Evolutionary conservation across 2,113 vertebrate genomes (phyloP).

Genomic region (Alouatta palliata): DNA sequence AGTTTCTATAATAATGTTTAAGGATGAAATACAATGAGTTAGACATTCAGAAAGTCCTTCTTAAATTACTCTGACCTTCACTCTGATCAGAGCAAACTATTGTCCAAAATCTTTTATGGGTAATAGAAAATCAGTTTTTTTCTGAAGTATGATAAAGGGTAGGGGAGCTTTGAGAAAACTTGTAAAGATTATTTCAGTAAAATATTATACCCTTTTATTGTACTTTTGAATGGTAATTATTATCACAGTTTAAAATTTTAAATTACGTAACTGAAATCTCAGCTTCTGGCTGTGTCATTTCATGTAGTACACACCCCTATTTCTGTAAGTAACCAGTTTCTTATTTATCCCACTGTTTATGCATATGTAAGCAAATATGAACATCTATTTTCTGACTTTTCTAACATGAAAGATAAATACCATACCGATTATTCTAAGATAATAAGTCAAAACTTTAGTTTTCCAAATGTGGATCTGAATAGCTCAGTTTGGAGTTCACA

Average conservation of each 20-base stretch:
- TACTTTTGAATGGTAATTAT: conserved; percentile 38
- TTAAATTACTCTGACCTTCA: background rate
- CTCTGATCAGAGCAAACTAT: background rate
- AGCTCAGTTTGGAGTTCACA: background rate
- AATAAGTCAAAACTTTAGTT: background rate
- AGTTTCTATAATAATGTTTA: conserved; percentile 14
- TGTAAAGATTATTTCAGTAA: conserved; percentile 43
- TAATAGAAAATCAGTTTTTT: background rate
- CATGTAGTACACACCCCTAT: background rate
- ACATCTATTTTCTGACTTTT: background rate
- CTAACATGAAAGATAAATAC: conserved; percentile 1
- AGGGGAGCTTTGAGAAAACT: background rate
- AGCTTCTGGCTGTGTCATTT: conserved; percentile 30
- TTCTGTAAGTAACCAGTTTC: background rate
- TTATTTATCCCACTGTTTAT: background rate
- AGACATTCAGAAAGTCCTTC: conserved; percentile 24
- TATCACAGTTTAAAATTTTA: conserved; percentile 22
- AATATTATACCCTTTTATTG: conserved; percentile 22
- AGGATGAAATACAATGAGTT: background rate
- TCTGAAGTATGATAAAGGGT: background rate
- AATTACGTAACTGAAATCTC: background rate
- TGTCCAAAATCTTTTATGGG: background rate
- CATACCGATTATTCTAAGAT: background rate
- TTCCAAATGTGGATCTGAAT: background rate
- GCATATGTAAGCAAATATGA: conserved; percentile 27